Percentiles rank a stretch among this genome's conserved stretches.
These are phyloP conservation scores for Drosophila limbata DNA, from an alignment of 2,888 invertebrate genomes.

Conservation along the genomic window DNA sequence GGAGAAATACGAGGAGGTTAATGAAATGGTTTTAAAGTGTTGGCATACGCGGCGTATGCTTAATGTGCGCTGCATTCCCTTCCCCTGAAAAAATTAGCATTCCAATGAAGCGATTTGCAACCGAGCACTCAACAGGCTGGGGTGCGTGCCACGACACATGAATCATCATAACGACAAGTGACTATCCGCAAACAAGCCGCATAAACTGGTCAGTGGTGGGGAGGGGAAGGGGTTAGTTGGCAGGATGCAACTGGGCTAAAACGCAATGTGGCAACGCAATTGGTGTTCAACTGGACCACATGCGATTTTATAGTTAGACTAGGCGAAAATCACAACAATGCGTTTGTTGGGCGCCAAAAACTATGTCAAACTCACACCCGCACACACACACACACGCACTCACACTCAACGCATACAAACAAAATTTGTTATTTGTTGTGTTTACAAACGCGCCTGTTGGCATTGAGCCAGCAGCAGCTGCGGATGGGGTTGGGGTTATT, in stretches of 20 bases:
- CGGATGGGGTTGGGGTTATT: conserved; percentile 27
- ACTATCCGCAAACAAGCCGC: conserved; percentile 59
- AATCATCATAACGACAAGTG: conserved; percentile 75
- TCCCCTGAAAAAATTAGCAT: conserved; percentile 56
- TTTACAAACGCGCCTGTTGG: conserved; percentile 66
- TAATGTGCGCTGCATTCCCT: conserved; percentile 11
- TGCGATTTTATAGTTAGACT: conserved; percentile 71
- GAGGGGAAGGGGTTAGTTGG: too few relatives aligned
- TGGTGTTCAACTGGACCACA: conserved; percentile 40
- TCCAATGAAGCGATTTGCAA: conserved; percentile 59
- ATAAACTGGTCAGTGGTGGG: background rate
- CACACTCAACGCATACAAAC: conserved; percentile 25
- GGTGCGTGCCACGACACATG: conserved; percentile 64
- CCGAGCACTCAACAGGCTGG: conserved; percentile 54
- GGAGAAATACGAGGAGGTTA: background rate
- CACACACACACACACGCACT: conserved; percentile 20
- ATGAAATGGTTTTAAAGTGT: conserved; percentile 31
- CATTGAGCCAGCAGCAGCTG: conserved; percentile 38
- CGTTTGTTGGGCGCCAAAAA: conserved; percentile 66
- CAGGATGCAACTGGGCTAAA: background rate
- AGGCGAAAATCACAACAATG: conserved; percentile 59
- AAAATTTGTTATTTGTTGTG: conserved; percentile 74
- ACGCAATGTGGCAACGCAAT: conserved; percentile 27
- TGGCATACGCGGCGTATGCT: conserved; percentile 39
- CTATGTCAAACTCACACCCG: conserved; percentile 58